A percentile compares a stretch with the other conserved stretches of the same genome.
phyloP scores from a whole-genome alignment of 2,797 vertebrate species.

The Mormyrops attenuatus region DNA sequence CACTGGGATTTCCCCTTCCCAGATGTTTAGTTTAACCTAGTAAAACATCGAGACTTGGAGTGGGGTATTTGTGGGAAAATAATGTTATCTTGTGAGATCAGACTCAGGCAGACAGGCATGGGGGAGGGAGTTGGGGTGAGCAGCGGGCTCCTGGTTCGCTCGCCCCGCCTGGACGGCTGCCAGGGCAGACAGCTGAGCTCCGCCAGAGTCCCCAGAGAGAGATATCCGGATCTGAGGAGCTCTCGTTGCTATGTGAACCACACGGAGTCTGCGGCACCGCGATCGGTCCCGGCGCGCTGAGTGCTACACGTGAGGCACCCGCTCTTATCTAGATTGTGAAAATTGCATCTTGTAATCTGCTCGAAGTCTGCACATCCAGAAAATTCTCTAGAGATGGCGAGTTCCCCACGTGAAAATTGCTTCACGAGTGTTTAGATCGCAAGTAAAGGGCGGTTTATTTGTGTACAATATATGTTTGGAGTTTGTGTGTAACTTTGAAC shows the following conservation, averaged over 20 bases:
- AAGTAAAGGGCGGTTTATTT: neutral
- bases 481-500: neutral
- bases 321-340: constrained; percentile 30
- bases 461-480: neutral
- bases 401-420: neutral
- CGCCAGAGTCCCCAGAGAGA: constrained; percentile 46
- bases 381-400: neutral
- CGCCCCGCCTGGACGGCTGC: constrained; percentile 51
- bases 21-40: constrained; percentile 52
- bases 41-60: constrained; percentile 32
- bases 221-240: constrained; percentile 49
- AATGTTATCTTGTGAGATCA: constrained; percentile 28
- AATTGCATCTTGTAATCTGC: constrained; percentile 10
- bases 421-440: neutral
- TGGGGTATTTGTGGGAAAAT: constrained; percentile 37
- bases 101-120: constrained; percentile 31
- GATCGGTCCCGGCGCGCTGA: neutral
- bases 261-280: constrained; percentile 36
- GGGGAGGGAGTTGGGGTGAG: constrained; percentile 20
- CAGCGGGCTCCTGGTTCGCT: constrained; percentile 36
- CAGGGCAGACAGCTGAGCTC: constrained; percentile 54
- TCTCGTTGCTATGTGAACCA: constrained; percentile 57
- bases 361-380: neutral
- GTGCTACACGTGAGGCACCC: neutral
- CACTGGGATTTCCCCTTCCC: neutral